Evolutionary conservation across 1,140 invertebrate genomes (phyloP).

Genomic region (Caenorhabditis tropicalis): DNA sequence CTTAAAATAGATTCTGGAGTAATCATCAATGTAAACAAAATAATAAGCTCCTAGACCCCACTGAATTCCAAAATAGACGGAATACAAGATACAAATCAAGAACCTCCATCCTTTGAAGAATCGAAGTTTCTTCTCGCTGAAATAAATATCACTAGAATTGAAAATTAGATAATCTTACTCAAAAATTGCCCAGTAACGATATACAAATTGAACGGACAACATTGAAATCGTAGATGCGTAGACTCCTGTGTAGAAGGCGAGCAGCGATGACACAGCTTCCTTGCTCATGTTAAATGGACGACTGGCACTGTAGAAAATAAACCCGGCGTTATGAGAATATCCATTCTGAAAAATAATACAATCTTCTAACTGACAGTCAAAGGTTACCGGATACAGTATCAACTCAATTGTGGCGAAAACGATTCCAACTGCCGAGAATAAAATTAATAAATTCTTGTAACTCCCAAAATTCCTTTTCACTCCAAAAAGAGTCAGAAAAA

Average conservation of each 20-base stretch:
- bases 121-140: background rate
- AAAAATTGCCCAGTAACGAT: background rate
- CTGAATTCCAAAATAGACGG: background rate
- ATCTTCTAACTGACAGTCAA: background rate
- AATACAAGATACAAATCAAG: background rate
- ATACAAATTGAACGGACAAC: background rate
- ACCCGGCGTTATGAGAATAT: background rate
- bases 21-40: background rate
- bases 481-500: background rate
- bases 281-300: background rate
- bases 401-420: background rate
- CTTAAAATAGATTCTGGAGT: background rate
- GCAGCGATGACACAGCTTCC: background rate
- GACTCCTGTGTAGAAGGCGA: background rate
- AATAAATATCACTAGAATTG: background rate
- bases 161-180: background rate
- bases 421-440: background rate
- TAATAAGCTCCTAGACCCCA: background rate
- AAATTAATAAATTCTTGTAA: background rate
- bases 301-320: background rate
- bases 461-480: background rate
- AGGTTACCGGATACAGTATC: background rate
- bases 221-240: background rate
- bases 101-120: conserved; percentile 9
- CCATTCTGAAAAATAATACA: background rate